Percentiles rank a stretch among this genome's conserved stretches.
phyloP scores from a whole-genome alignment of 1,140 invertebrate species.

The Leptinotarsa undecemlineata region DNA sequence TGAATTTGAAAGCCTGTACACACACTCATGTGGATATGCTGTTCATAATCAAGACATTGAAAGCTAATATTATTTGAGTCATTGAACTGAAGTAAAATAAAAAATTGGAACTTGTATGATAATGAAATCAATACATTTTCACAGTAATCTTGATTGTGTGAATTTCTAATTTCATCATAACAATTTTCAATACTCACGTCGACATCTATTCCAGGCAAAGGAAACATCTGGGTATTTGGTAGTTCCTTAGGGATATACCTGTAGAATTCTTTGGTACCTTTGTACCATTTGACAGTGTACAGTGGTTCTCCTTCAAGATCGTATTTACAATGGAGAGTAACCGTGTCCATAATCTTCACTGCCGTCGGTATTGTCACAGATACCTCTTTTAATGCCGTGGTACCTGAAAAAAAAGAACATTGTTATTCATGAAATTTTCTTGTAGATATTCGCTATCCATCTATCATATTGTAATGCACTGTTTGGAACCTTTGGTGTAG shows the following conservation, averaged over 20 bases:
- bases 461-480: too few relatives aligned
- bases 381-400: constrained; percentile 64
- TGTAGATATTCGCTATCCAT: too few relatives aligned
- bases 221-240: constrained; percentile 69
- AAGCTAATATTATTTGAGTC: too few relatives aligned
- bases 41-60: too few relatives aligned
- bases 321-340: constrained; percentile 75
- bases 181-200: constrained; percentile 64
- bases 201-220: constrained; percentile 63
- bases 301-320: constrained; percentile 75
- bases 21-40: too few relatives aligned
- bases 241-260: constrained; percentile 74
- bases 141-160: too few relatives aligned
- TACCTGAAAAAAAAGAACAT: constrained; percentile 57
- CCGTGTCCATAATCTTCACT: constrained; percentile 71
- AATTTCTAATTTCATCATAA: not conserved
- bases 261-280: constrained; percentile 74
- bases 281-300: constrained; percentile 84
- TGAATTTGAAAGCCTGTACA: too few relatives aligned
- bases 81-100: too few relatives aligned
- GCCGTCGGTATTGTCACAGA: constrained; percentile 73
- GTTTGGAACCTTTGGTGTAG: too few relatives aligned
- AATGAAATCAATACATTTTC: too few relatives aligned
- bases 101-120: too few relatives aligned
- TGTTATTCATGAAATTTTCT: too few relatives aligned